Percentiles rank a stretch among this genome's conserved stretches.
phyloP scores from a whole-genome alignment of 2,888 invertebrate genomes.

The Cancer borealis region DNA sequence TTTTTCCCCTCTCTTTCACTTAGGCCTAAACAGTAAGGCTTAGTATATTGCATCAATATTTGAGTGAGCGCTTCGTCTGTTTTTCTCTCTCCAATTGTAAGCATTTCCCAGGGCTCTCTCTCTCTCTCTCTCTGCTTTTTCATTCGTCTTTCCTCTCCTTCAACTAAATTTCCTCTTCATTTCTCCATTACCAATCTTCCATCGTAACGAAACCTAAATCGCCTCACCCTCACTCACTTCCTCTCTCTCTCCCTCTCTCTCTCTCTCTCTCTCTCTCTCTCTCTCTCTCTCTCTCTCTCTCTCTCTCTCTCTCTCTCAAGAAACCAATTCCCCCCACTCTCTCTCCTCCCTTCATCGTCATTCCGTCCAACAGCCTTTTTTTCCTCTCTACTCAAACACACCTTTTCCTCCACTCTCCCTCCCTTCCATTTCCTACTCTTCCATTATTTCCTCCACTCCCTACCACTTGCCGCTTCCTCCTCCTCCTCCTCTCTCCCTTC shows the following conservation, averaged over 20 bases:
- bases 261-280: neutral
- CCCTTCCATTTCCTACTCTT: slow-evolving; percentile 18
- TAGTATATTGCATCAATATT: slow-evolving; percentile 37
- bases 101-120: neutral
- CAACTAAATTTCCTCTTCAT: slow-evolving; percentile 7
- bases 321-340: neutral
- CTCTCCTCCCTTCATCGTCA: slow-evolving; percentile 16
- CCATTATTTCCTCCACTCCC: neutral
- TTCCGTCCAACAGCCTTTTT: neutral
- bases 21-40: slow-evolving; percentile 9
- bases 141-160: neutral
- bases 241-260: neutral
- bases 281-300: slow-evolving; percentile 26
- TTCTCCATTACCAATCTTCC: neutral
- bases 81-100: neutral
- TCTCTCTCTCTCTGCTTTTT: neutral
- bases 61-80: slow-evolving; percentile 9
- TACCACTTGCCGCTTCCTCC: neutral
- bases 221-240: slow-evolving; percentile 1
- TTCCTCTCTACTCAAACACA: slow-evolving; percentile 24
- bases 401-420: neutral
- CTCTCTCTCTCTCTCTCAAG: neutral
- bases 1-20: neutral
- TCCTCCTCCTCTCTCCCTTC: neutral
- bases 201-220: neutral